These are phyloP conservation scores for Argopecten irradians DNA, from an alignment of 1,140 invertebrate species.

Conservation along the genomic window DNA sequence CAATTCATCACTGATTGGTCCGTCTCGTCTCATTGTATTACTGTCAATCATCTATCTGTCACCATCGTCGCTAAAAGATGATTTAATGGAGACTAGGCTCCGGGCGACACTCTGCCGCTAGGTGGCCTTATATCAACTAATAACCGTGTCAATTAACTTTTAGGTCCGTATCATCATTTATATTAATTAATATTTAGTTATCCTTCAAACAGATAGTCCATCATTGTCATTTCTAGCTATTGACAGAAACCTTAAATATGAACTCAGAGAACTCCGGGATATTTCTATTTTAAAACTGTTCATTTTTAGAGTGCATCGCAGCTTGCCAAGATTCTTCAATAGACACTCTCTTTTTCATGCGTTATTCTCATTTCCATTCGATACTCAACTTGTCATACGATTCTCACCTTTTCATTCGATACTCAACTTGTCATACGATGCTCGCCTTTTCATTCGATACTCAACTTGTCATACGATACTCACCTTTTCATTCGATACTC, in stretches of 20 bases:
- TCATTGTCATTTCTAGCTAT: background rate
- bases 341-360: too few relatives aligned
- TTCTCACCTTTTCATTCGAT: too few relatives aligned
- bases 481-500: too few relatives aligned
- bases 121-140: background rate
- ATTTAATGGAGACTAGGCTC: background rate
- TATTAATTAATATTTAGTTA: conserved; percentile 1
- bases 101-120: background rate
- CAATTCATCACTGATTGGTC: background rate
- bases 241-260: background rate
- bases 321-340: too few relatives aligned
- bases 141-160: background rate
- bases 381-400: too few relatives aligned
- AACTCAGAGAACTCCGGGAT: too few relatives aligned
- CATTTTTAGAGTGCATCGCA: too few relatives aligned
- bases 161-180: background rate
- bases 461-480: too few relatives aligned
- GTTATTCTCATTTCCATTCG: too few relatives aligned
- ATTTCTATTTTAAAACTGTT: too few relatives aligned
- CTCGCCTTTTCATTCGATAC: too few relatives aligned
- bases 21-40: background rate
- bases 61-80: background rate
- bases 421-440: too few relatives aligned
- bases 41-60: background rate
- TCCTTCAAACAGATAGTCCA: background rate